These are phyloP conservation scores for Corythornis cristatus DNA, from an alignment of 2,113 vertebrate species.

Conservation along the genomic window DNA sequence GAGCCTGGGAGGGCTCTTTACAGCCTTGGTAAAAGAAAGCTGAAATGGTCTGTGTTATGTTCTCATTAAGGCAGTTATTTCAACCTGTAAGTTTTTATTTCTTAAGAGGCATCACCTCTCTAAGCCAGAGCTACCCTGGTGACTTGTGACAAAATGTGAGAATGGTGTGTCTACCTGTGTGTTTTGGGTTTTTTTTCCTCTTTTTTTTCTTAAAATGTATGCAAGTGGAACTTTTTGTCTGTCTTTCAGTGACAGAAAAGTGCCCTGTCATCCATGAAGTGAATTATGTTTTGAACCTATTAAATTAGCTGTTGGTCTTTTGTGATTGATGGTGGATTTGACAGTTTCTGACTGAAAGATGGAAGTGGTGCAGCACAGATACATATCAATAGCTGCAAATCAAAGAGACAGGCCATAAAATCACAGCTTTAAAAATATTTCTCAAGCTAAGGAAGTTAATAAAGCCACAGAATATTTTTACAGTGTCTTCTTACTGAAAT, in stretches of 20 bases:
- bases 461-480: neutral
- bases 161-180: neutral
- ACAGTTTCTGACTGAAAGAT: neutral
- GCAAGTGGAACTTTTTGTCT: neutral
- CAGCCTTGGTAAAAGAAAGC: neutral
- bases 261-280: neutral
- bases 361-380: neutral
- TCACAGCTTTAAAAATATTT: neutral
- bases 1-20: constrained; percentile 1
- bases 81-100: neutral
- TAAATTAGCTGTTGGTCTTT: neutral
- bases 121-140: neutral
- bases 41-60: neutral
- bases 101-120: neutral
- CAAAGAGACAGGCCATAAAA: neutral
- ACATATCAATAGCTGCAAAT: neutral
- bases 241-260: neutral
- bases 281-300: neutral
- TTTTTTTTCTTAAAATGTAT: neutral
- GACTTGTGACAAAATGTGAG: neutral
- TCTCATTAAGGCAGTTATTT: neutral
- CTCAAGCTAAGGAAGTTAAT: neutral
- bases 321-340: neutral
- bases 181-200: neutral
- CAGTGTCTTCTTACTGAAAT: neutral